Evolutionary conservation across 2,888 invertebrate genomes (phyloP).

Genomic region (Diaperis boleti): DNA sequence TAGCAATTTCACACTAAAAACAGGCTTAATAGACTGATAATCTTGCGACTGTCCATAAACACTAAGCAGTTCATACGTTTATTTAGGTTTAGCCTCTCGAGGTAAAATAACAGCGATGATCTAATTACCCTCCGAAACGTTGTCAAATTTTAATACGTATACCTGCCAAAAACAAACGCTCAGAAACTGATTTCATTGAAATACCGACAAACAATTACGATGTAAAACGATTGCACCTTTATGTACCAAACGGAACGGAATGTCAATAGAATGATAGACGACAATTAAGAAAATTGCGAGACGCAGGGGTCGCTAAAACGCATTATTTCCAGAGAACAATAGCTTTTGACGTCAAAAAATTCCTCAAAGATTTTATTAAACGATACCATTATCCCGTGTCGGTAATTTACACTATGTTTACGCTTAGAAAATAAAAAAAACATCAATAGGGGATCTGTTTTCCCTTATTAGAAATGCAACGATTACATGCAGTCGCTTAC

Average conservation of each 20-base stretch:
- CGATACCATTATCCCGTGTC: slow-evolving; percentile 14
- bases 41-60: neutral
- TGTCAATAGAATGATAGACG: slow-evolving; percentile 38
- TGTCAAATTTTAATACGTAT: slow-evolving; percentile 26
- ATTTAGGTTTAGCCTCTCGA: neutral
- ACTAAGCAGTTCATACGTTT: neutral
- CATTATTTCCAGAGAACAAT: slow-evolving; percentile 35
- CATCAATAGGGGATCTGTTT: neutral
- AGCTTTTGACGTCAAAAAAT: slow-evolving; percentile 27
- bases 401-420: slow-evolving; percentile 28
- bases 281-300: slow-evolving; percentile 40
- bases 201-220: slow-evolving; percentile 37
- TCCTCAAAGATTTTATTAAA: slow-evolving; percentile 17
- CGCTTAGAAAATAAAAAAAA: slow-evolving; percentile 2
- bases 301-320: slow-evolving; percentile 31
- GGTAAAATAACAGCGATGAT: slow-evolving; percentile 13
- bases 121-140: slow-evolving; percentile 6
- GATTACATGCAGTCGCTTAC: slow-evolving; percentile 6
- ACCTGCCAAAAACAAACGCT: slow-evolving; percentile 33
- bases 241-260: slow-evolving; percentile 36
- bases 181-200: slow-evolving; percentile 22
- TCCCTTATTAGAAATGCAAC: slow-evolving; percentile 15
- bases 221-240: slow-evolving; percentile 36
- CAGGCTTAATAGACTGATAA: slow-evolving; percentile 1
- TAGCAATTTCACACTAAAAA: neutral